Base-by-base conservation (phyloP, 2,888 invertebrate species). In the Kryphioiulus occultus region DNA sequence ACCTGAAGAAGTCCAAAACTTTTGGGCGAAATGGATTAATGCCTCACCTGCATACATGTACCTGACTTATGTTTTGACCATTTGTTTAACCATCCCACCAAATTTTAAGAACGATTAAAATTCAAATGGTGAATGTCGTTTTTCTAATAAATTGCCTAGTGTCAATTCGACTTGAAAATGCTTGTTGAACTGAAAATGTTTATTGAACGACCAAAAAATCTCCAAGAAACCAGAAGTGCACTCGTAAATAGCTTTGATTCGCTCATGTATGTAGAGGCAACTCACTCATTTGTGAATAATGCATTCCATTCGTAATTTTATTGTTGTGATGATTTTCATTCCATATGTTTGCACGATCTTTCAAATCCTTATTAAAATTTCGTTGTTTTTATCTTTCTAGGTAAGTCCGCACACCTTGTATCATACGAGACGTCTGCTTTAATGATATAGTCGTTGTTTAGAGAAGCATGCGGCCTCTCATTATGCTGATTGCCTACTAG, bases 361-460 rank as follows among this genome's bases (percentile, higher is more conserved):
- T n/a, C n/a, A n/a, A n/a, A n/a, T n/a, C n/a, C n/a, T n/a, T n/a
- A 19, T 53, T 53, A 1, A 53, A 53, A 53, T 53, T 53, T 53
- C 47, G 17, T 22, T 68, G 10, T 26, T 68, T 68, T 68, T 68
- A 9, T 22, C 22, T 9, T 68, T 68, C 22, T 26, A 68, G 68
- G 68, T 68, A 68, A 68, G 68, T 22, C 5, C 22, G 4, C 12
- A 10, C 47, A 12, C 17, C 47, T 47, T 19, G 19, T 19, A 4
- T 5, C 5, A 22, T 68, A 22, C 22, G 22, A 68, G 26, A 26
- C 68, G 22, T 68, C 68, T 9, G 22, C 68, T 68, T 68, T 68
- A 68, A 68, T 68, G 68, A 68, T 68, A 68, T 68, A n/a, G n/a
- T 22, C 68, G 68, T 68, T 68, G 68, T 68, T 68, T 68, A 68